Conservation (phyloP, 2,797 vertebrate species). For the Ctenopoma kingsleyae region DNA sequence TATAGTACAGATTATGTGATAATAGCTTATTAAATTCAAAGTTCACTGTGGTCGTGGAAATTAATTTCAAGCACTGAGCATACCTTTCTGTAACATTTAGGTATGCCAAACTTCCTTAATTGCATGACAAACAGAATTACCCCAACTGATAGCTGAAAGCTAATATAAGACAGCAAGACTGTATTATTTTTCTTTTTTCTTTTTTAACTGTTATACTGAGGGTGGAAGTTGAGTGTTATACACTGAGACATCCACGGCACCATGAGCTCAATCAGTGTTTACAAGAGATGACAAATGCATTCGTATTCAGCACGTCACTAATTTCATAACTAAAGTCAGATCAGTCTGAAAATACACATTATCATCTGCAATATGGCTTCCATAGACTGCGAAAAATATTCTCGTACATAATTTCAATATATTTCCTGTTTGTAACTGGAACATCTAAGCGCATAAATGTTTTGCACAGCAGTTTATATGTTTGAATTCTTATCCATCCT, state of each 20-base stretch:
- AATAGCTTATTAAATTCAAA: constrained; percentile 82
- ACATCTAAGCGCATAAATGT: not conserved
- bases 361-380: not conserved
- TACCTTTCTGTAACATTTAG: constrained; percentile 66
- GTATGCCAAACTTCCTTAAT: constrained; percentile 64
- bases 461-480: not conserved
- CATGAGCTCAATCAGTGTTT: constrained; percentile 11
- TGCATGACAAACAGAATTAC: constrained; percentile 64
- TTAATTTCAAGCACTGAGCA: constrained; percentile 67
- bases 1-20: constrained; percentile 79
- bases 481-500: not conserved
- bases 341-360: not conserved
- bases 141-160: constrained; percentile 38
- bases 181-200: not conserved
- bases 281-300: constrained; percentile 15
- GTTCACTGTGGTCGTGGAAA: constrained; percentile 70
- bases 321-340: constrained; percentile 13
- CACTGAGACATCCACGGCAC: not conserved
- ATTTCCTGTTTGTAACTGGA: not conserved
- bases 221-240: not conserved
- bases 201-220: not conserved
- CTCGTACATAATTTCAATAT: not conserved
- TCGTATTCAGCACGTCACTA: constrained; percentile 14
- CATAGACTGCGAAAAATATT: not conserved
- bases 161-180: constrained; percentile 31